Evolutionary conservation across 2,888 invertebrate species (phyloP), one percentile per base, ranked within the genome.

Genomic region (Argyra leucocephala): DNA sequence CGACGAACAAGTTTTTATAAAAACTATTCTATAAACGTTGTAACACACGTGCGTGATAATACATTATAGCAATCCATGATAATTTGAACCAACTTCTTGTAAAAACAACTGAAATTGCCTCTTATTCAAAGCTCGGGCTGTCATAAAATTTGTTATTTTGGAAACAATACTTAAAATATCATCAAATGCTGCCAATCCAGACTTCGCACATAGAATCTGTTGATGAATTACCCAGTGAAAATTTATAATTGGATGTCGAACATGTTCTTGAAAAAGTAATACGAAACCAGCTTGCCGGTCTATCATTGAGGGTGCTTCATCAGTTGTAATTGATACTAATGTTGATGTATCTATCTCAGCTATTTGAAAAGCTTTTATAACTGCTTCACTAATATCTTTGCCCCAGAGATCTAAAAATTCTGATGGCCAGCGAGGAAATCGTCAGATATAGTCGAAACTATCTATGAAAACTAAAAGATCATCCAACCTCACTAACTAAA

Each of bases 161-260:
- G 24, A 26, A 61, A 61, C 61, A 26, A 26, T 26, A 26, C 26
- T 24, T 60, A 24, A 60, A 60, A 26, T 24, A 24, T 24, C 26
- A 26, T 61, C 26, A 26, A 61, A 61, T 26, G 15, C 61, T 24
- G 26, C n/a, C 24, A 26, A 26, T 26, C 61, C 61, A 26, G 26
- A 24, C 26, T 63, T 63, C 18, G 63, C 63, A 63, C 63, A 63
- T 36, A 59, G 36, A 22, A 63, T 22, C 22, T 63, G 36, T 36
- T 63, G 31, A 36, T 63, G 63, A 57, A 63, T 63, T 26, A 63
- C 59, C 22, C 63, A 63, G 59, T 59, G 59, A 59, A 57, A 63
- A 15, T 31, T 22, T n/a, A 61, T 61, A 61, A 61, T 61, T 26
- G 61, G 61, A 61, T 61, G 61, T 26, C 26, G 26, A 61, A 61